A percentile compares a stretch with the other conserved stretches of the same genome.
Evolutionary conservation across 1,140 invertebrate genomes (phyloP).

Genomic region (Diorhabda carinulata): DNA sequence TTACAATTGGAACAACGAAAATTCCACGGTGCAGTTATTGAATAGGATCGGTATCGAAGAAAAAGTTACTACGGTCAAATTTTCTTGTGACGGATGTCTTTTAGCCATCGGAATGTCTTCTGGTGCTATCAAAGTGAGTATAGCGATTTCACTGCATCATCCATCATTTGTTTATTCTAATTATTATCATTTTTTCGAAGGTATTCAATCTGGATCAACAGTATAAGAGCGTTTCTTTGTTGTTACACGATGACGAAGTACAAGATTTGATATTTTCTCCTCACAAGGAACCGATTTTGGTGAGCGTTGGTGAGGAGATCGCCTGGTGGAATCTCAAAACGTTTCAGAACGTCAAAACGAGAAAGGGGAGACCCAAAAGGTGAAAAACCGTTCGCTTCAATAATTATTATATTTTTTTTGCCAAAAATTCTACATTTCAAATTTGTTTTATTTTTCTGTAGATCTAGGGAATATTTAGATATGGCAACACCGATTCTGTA

Average conservation of each 20-base stretch:
- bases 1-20: not conserved
- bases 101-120: slow-evolving; percentile 21
- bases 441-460: too few relatives aligned
- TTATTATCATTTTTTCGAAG: not conserved
- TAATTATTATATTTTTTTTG: not conserved
- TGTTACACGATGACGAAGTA: slow-evolving; percentile 23
- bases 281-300: slow-evolving; percentile 25
- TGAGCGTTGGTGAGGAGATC: slow-evolving; percentile 30
- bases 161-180: not conserved
- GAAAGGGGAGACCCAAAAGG: slow-evolving; percentile 17
- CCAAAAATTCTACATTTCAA: too few relatives aligned
- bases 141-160: not conserved
- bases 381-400: not conserved
- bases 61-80: slow-evolving; percentile 7
- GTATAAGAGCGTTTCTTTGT: not conserved
- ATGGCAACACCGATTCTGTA: too few relatives aligned
- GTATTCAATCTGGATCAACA: slow-evolving; percentile 11
- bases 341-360: slow-evolving; percentile 14
- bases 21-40: not conserved
- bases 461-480: too few relatives aligned
- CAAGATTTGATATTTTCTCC: slow-evolving; percentile 29
- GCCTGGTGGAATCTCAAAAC: slow-evolving; percentile 29
- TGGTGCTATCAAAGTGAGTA: slow-evolving; percentile 23
- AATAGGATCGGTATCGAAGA: not conserved
- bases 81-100: slow-evolving; percentile 19